Base-by-base conservation (phyloP, 1,140 invertebrate genomes). In the Oreohelix idahoensis region DNA sequence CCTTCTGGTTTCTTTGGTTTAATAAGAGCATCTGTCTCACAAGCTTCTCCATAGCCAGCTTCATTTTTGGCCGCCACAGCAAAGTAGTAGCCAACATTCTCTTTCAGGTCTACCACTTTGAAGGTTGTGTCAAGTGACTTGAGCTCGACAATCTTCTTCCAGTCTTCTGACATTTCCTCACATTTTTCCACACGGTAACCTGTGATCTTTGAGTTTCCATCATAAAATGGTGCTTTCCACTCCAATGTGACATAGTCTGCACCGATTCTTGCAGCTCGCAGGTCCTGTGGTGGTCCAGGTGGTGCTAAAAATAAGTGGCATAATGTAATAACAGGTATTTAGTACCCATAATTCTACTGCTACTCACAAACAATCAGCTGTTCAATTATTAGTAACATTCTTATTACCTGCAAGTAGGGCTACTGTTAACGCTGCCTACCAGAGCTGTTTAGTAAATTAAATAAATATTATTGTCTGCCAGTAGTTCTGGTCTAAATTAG, bases 1-100 rank as follows among this genome's bases (percentile, higher is more conserved):
- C 97, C 97, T 92, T 97, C 99, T 35, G 90, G 86, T 84, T 81
- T 86, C 86, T 90, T 89, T 11, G 89, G 89, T 29, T 84, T 87
- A 10, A 90, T 81, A 17, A 87, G 79, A 58, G 85, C 96, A 87
- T 96, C 95, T n/a, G 96, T 95, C 84, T 95, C 92, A 82, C 95
- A 96, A 0, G 97, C 98, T 92, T 99, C 97, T 82, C 97, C 96
- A 83, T 95, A 95, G 38, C 98, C 98, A 39, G 96, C 98, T 90
- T 98, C 98, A 92, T 99, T 99, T 0, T 99, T 96, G 38, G 98
- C 98, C 91, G 97, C 96, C 0, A 99, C 95, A 83, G 98, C 95
- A 94, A 99, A 99, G 92, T 98, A 96, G 90, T 99, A 99, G 35
- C n/a, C 45, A 29, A 29, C 49, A 71, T 82, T 71, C 29, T 69